A percentile compares a stretch with the other conserved stretches of the same genome.
phyloP scores from a whole-genome alignment of 2,888 invertebrate species.

The Cheilosia impressa region DNA sequence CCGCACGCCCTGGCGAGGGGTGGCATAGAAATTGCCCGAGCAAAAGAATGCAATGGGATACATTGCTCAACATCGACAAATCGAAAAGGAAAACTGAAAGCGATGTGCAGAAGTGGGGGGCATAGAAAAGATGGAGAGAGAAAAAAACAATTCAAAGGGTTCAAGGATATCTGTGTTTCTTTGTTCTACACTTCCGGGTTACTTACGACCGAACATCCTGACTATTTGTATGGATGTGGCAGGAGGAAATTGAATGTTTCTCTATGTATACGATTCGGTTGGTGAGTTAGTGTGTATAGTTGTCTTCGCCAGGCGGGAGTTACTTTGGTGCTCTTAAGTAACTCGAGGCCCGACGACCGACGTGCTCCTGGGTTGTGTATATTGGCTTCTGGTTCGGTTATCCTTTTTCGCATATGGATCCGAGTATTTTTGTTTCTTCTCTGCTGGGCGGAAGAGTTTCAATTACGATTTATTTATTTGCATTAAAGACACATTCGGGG shows the following conservation, averaged over 20 bases:
- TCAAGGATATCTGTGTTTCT: conserved; percentile 62
- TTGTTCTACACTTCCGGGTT: conserved; percentile 71
- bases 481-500: conserved; percentile 29
- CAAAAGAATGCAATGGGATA: conserved; percentile 13
- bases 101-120: conserved; percentile 15
- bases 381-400: conserved; percentile 53
- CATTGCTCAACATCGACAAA: conserved; percentile 13
- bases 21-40: conserved; percentile 66
- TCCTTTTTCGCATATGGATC: conserved; percentile 46
- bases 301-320: conserved; percentile 24
- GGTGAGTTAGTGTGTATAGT: neutral
- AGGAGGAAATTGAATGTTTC: conserved; percentile 73
- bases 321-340: conserved; percentile 52
- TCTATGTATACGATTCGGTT: conserved; percentile 8
- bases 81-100: conserved; percentile 63
- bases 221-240: conserved; percentile 45
- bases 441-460: conserved; percentile 45
- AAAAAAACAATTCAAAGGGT: conserved; percentile 58
- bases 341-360: conserved; percentile 34
- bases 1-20: conserved; percentile 57
- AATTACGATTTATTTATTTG: conserved; percentile 72
- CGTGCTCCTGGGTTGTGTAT: conserved; percentile 52
- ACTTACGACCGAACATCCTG: conserved; percentile 68
- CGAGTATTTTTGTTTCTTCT: neutral
- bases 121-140: neutral